Conservation (phyloP, 1,140 invertebrate genomes). For the Meteorus sp. region DNA sequence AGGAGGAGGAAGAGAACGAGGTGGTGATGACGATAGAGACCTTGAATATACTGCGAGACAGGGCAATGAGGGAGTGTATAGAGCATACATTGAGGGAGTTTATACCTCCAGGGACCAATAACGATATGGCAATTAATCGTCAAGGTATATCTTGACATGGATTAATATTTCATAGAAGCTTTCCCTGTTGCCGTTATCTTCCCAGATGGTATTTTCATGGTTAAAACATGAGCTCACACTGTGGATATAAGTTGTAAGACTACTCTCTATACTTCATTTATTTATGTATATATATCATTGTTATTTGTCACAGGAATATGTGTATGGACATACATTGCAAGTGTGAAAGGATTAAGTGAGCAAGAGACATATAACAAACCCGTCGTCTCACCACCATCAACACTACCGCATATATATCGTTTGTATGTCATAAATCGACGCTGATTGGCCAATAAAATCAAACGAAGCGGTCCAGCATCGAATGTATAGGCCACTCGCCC, state of each 20-base stretch:
- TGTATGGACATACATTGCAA: neutral
- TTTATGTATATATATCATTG: too few relatives aligned
- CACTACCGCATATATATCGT: constrained; percentile 21
- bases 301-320: neutral
- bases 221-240: neutral
- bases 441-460: constrained; percentile 36
- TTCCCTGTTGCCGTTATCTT: constrained; percentile 22
- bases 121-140: constrained; percentile 18
- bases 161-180: constrained; percentile 7
- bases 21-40: too few relatives aligned
- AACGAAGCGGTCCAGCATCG: constrained; percentile 21
- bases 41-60: neutral
- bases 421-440: constrained; percentile 32
- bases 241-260: too few relatives aligned
- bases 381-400: constrained; percentile 20
- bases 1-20: too few relatives aligned
- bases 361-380: constrained; percentile 11
- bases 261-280: neutral
- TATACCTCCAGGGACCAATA: constrained; percentile 9
- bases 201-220: constrained; percentile 6
- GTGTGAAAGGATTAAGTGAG: neutral
- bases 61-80: neutral
- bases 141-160: constrained; percentile 16
- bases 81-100: neutral
- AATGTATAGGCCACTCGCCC: constrained; percentile 26